Conservation (phyloP, 2,797 vertebrate species). For the Falco cherrug region DNA sequence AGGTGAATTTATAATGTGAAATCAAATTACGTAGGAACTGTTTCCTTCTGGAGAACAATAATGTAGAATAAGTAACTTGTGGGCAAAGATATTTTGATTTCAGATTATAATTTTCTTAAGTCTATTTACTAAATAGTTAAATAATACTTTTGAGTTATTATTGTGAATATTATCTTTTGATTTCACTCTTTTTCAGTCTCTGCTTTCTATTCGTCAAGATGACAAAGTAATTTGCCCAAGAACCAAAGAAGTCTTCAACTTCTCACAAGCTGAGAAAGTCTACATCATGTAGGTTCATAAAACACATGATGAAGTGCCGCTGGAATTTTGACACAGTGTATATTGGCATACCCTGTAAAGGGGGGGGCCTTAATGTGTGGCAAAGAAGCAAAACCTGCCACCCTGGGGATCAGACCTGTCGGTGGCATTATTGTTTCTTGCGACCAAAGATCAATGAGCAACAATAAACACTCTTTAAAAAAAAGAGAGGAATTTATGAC, state of each 20-base stretch:
- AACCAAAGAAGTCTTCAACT: constrained; percentile 99
- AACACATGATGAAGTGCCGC: constrained; percentile 68
- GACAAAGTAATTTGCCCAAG: constrained; percentile 98
- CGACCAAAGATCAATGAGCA: constrained; percentile 83
- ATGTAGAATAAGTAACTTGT: background rate
- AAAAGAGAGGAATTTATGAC: constrained; percentile 52
- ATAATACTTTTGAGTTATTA: background rate
- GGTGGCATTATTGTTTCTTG: constrained; percentile 78
- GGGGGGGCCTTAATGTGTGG: constrained; percentile 70
- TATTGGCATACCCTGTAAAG: constrained; percentile 63
- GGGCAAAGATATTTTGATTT: background rate
- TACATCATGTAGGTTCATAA: constrained; percentile 92
- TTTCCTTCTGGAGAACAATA: background rate
- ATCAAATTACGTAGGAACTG: background rate
- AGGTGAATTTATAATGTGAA: background rate
- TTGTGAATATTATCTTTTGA: background rate
- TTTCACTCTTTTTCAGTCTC: constrained; percentile 83
- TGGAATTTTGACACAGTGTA: constrained; percentile 61
- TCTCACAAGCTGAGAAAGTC: constrained; percentile 99
- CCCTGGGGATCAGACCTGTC: constrained; percentile 61
- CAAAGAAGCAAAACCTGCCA: constrained; percentile 69
- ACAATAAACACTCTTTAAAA: constrained; percentile 69
- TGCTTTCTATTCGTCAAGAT: constrained; percentile 98
- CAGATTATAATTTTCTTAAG: background rate
- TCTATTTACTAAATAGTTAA: background rate